These are phyloP conservation scores for Trachurus trachurus DNA, from an alignment of 2,797 vertebrate species.

Conservation along the genomic window DNA sequence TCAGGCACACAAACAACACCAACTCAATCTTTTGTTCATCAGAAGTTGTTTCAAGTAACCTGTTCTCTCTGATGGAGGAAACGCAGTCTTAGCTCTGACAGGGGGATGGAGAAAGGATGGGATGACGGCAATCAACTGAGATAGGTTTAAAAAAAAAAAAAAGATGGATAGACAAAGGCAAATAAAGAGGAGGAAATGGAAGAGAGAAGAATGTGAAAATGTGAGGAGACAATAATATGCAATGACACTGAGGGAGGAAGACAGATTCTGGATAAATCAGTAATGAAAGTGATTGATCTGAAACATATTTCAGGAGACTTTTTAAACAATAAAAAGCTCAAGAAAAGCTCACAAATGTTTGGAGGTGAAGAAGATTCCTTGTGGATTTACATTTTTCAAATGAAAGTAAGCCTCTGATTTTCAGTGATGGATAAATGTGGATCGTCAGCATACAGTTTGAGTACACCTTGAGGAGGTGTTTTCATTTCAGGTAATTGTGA, in stretches of 20 bases:
- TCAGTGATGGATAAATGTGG: not conserved
- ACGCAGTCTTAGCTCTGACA: constrained; percentile 13
- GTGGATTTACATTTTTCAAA: not conserved
- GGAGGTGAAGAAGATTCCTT: not conserved
- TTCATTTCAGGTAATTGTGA: not conserved
- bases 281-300: not conserved
- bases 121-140: not conserved
- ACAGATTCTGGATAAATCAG: not conserved
- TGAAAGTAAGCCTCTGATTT: not conserved
- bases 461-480: not conserved
- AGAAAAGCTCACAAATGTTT: constrained; percentile 6
- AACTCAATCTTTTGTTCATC: constrained; percentile 17
- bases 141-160: too few relatives aligned
- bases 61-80: not conserved
- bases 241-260: fast-evolving
- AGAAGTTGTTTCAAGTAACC: constrained; percentile 11
- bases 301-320: not conserved
- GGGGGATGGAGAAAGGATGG: not conserved
- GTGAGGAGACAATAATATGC: not conserved
- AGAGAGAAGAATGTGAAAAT: not conserved
- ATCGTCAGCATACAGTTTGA: not conserved
- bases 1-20: constrained; percentile 10
- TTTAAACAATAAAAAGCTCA: not conserved
- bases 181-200: not conserved
- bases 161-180: not conserved